These are phyloP conservation scores for Mythimna lalbum DNA, from an alignment of 2,888 invertebrate genomes.

Conservation along the genomic window DNA sequence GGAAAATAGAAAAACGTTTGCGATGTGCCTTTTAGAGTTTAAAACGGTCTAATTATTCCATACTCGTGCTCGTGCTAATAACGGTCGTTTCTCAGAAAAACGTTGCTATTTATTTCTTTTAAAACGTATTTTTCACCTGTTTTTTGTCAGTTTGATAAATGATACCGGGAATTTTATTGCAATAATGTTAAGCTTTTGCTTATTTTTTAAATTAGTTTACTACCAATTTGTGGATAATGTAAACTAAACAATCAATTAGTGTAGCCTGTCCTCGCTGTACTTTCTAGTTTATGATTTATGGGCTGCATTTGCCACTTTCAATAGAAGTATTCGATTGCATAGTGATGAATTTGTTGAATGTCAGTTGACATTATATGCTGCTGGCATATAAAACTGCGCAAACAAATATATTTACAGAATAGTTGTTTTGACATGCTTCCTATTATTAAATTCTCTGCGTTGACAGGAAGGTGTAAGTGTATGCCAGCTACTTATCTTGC, in stretches of 20 bases:
- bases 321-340: background rate
- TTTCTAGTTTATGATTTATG: background rate
- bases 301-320: background rate
- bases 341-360: background rate
- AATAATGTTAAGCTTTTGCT: conserved; percentile 8
- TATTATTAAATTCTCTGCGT: background rate
- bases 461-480: background rate
- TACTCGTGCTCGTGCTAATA: conserved; percentile 27
- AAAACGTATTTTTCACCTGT: conserved; percentile 28
- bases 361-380: background rate
- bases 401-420: background rate
- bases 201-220: conserved; percentile 18
- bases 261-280: background rate
- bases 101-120: conserved; percentile 14
- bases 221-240: background rate
- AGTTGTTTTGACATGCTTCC: background rate
- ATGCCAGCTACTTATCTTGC: background rate
- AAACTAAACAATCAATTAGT: conserved; percentile 14
- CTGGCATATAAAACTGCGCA: background rate
- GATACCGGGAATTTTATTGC: conserved; percentile 20
- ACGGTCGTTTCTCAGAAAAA: conserved; percentile 42
- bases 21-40: conserved; percentile 15
- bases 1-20: conserved; percentile 14
- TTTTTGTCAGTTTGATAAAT: conserved; percentile 37
- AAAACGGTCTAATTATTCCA: conserved; percentile 41